phyloP scores from a whole-genome alignment of 92 coral and sea anemone genomes.

The Galaxea fascicularis region DNA sequence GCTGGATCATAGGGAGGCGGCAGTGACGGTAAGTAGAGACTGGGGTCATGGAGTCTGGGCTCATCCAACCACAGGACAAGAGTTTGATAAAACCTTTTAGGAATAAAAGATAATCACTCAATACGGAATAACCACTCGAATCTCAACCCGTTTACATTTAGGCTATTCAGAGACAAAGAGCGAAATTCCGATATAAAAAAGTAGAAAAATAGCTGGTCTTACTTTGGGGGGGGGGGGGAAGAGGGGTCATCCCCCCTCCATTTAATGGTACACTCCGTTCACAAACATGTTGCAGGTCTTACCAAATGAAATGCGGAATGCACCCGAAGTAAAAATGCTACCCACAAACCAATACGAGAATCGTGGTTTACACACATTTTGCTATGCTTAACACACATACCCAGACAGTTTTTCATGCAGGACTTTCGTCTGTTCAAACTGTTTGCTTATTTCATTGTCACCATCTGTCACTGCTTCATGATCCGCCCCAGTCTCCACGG shows the following conservation, averaged over 20 bases:
- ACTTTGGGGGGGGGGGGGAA: no score
- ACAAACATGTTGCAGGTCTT: no score
- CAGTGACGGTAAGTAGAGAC: slow-evolving; percentile 85
- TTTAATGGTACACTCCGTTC: no score
- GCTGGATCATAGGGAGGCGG: slow-evolving; percentile 91
- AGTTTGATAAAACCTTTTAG: slow-evolving; percentile 85
- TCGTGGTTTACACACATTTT: neutral
- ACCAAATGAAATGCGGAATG: no score
- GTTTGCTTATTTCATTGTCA: slow-evolving; percentile 78
- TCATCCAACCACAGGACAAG: slow-evolving; percentile 96
- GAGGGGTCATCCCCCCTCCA: no score
- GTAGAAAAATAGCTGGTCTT: no score
- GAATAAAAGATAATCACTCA: neutral
- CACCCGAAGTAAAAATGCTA: neutral
- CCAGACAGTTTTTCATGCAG: slow-evolving; percentile 83
- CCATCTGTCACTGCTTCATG: slow-evolving; percentile 76
- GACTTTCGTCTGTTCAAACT: slow-evolving; percentile 81
- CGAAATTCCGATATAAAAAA: no score
- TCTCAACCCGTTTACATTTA: no score
- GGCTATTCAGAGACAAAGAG: no score
- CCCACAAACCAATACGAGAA: neutral
- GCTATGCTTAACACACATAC: slow-evolving; percentile 47
- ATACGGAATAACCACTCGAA: no score
- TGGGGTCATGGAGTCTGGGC: slow-evolving; percentile 94
- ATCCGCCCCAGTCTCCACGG: slow-evolving; percentile 75